Conservation (phyloP, 2,113 vertebrate species). For the Pteruthius melanotis region DNA sequence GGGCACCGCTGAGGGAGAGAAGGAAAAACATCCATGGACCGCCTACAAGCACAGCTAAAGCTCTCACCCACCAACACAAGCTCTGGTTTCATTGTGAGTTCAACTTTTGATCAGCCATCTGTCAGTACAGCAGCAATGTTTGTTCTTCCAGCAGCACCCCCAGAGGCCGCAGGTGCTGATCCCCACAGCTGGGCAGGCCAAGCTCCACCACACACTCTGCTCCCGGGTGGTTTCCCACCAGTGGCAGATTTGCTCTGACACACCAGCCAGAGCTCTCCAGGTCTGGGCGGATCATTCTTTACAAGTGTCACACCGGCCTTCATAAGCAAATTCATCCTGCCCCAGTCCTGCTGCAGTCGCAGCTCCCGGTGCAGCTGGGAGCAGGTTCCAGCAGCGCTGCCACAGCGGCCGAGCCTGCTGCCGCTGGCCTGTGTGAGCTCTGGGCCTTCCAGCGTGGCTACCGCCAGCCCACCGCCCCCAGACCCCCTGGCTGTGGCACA, state of each 20-base stretch:
- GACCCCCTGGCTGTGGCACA: accelerated
- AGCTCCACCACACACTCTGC: not conserved
- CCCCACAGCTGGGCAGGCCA: not conserved
- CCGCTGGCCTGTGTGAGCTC: not conserved
- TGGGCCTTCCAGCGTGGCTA: not conserved
- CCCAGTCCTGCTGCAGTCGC: not conserved
- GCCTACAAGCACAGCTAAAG: not conserved
- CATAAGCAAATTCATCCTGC: not conserved
- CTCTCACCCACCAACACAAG: not conserved
- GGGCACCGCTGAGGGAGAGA: not conserved
- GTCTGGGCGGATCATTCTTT: not conserved
- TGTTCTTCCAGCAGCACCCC: not conserved
- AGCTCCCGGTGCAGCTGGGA: not conserved
- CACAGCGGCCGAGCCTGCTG: accelerated
- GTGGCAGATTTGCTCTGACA: not conserved
- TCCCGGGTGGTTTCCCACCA: not conserved
- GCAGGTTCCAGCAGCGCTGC: not conserved
- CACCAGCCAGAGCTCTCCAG: not conserved
- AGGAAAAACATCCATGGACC: not conserved
- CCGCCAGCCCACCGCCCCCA: not conserved
- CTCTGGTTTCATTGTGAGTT: not conserved
- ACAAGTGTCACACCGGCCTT: not conserved
- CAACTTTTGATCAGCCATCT: not conserved
- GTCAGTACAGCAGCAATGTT: not conserved
- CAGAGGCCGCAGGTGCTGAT: not conserved